phyloP scores from a whole-genome alignment of 37 sponge, comb jelly and placozoan genomes.

The Ephydatia muelleri region DNA sequence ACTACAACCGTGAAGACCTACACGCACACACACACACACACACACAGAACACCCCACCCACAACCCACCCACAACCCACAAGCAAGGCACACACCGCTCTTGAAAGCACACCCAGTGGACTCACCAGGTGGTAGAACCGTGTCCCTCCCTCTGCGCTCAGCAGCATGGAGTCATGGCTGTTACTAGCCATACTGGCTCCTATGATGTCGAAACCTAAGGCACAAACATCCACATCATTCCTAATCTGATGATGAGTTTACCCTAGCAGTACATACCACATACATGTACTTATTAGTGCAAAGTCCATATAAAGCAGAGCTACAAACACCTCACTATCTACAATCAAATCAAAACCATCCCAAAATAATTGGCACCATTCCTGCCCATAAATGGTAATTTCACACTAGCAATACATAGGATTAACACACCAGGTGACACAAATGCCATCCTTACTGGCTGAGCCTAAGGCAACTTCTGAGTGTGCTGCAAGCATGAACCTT shows the following conservation, averaged over 20 bases:
- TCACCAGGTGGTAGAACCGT: conserved; percentile 38
- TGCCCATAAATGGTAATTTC: background rate
- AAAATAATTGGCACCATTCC: background rate
- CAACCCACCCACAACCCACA: no score
- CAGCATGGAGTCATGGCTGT: background rate
- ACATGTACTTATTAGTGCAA: background rate
- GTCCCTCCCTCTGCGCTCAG: conserved; percentile 3
- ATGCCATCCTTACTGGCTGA: conserved; percentile 42
- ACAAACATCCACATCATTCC: no score
- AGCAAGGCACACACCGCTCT: background rate
- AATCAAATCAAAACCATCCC: background rate
- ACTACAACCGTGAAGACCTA: no score
- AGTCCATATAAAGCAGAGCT: background rate
- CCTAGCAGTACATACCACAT: background rate
- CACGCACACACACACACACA: no score
- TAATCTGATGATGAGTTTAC: background rate
- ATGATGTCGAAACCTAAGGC: conserved; percentile 67
- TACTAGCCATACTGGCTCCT: conserved; percentile 76
- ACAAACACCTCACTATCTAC: background rate
- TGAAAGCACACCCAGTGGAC: conserved; percentile 7
- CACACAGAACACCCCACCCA: no score
- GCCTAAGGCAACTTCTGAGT: conserved; percentile 27
- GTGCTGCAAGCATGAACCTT: conserved; percentile 38
- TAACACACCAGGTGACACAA: no score
- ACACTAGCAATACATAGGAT: no score